A percentile compares a stretch with the other conserved stretches of the same genome.
These are phyloP conservation scores for Lamellibrachia columna DNA, from an alignment of 2,888 invertebrate genomes.

Conservation along the genomic window DNA sequence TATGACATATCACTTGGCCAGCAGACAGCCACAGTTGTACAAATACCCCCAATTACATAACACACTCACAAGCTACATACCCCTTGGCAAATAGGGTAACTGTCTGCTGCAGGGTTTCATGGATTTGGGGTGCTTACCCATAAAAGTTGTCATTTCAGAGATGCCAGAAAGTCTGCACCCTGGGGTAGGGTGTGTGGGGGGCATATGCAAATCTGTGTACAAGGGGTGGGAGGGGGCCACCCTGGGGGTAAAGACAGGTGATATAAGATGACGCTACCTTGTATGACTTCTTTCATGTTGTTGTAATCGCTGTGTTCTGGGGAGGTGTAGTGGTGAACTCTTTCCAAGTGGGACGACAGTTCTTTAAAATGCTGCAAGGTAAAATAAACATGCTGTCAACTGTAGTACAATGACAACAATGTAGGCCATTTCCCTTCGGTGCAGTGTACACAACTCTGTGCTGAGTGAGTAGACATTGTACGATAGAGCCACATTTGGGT, in stretches of 20 bases:
- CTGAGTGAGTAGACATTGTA: too few species aligned
- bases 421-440: too few species aligned
- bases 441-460: too few species aligned
- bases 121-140: not conserved
- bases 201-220: not conserved
- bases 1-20: not conserved
- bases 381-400: not conserved
- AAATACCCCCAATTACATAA: not conserved
- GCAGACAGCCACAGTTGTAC: not conserved
- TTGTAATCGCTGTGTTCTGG: not conserved
- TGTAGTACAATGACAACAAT: too few species aligned
- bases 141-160: not conserved
- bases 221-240: not conserved
- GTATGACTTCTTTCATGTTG: slow-evolving; percentile 5
- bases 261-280: slow-evolving; percentile 16
- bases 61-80: not conserved
- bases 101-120: not conserved
- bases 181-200: not conserved
- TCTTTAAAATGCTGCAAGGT: not conserved
- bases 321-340: not conserved
- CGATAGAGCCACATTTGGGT: too few species aligned
- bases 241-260: slow-evolving; percentile 11
- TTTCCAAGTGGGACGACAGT: not conserved
- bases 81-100: not conserved
- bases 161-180: not conserved